Evolutionary conservation across 2,888 invertebrate species (phyloP).

Genomic region (Parascotia fuliginaria): DNA sequence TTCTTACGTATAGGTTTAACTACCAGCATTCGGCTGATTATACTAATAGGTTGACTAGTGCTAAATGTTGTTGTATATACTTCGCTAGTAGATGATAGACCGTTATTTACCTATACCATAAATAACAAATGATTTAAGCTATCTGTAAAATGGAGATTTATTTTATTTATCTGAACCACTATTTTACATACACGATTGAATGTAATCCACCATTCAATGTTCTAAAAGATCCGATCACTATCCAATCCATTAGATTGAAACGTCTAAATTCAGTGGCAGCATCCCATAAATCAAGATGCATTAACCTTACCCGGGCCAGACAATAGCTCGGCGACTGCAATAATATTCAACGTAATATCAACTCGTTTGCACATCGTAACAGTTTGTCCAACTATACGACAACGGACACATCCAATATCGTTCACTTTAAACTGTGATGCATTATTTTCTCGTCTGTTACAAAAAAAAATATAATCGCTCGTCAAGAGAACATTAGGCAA

Average conservation of each 20-base stretch:
- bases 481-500: slow-evolving; percentile 70
- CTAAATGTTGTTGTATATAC: too few species aligned
- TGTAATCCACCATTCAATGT: slow-evolving; percentile 4
- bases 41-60: too few species aligned
- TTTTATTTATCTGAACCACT: background rate
- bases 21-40: too few species aligned
- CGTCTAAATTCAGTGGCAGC: slow-evolving; percentile 8
- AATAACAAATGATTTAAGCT: background rate
- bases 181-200: background rate
- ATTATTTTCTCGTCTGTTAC: slow-evolving; percentile 9
- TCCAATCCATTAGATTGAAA: slow-evolving; percentile 12
- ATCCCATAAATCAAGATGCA: slow-evolving; percentile 29
- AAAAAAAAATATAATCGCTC: slow-evolving; percentile 31
- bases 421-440: slow-evolving; percentile 7
- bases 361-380: slow-evolving; percentile 30
- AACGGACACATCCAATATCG: slow-evolving; percentile 15
- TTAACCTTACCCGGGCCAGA: slow-evolving; percentile 16
- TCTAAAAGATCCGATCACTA: slow-evolving; percentile 8
- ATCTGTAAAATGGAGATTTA: background rate
- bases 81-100: too few species aligned
- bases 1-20: too few species aligned
- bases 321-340: slow-evolving; percentile 24
- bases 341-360: slow-evolving; percentile 31
- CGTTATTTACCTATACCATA: background rate
- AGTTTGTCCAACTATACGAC: slow-evolving; percentile 16